These are phyloP conservation scores for Hormaphis cornu DNA, from an alignment of 1,140 invertebrate genomes.

Conservation along the genomic window DNA sequence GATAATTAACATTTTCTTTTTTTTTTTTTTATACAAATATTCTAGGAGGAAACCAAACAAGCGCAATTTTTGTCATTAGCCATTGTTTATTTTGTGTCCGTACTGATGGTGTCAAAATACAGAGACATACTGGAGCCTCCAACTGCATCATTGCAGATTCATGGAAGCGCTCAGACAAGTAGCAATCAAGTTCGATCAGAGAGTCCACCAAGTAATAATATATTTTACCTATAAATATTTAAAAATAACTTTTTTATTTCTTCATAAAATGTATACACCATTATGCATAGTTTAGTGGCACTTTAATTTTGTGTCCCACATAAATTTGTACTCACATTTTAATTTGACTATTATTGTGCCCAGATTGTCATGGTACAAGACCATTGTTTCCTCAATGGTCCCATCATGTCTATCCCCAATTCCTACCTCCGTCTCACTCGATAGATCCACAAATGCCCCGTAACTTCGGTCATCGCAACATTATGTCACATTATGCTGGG, in stretches of 20 bases:
- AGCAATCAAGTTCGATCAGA: constrained; percentile 22
- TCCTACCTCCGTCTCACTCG: constrained; percentile 76
- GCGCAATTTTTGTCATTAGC: constrained; percentile 97
- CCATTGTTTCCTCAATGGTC: constrained; percentile 85
- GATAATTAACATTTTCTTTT: constrained; percentile 7
- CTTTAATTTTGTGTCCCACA: constrained; percentile 13
- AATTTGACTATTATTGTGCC: constrained; percentile 20
- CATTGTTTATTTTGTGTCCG: constrained; percentile 98
- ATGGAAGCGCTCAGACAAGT: constrained; percentile 35
- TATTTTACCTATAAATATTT: constrained; percentile 8
- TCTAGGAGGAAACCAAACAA: constrained; percentile 99
- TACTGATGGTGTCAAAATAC: constrained; percentile 99
- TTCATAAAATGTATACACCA: constrained; percentile 1
- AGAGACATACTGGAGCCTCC: constrained; percentile 96
- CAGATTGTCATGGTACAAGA: constrained; percentile 43
- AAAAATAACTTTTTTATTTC: constrained; percentile 2
- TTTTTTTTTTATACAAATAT: too few species aligned
- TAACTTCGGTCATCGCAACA: constrained; percentile 40
- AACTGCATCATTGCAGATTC: constrained; percentile 43
- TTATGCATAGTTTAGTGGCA: constrained; percentile 26
- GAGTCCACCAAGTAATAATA: constrained; percentile 55
- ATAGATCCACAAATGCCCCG: constrained; percentile 41
- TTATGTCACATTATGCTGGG: constrained; percentile 33
- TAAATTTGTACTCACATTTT: constrained; percentile 11
- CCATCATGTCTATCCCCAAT: constrained; percentile 83